Percentiles rank a stretch among this genome's conserved stretches.
These are phyloP conservation scores for Amia ocellicauda DNA, from an alignment of 2,113 vertebrate genomes.

Conservation along the genomic window DNA sequence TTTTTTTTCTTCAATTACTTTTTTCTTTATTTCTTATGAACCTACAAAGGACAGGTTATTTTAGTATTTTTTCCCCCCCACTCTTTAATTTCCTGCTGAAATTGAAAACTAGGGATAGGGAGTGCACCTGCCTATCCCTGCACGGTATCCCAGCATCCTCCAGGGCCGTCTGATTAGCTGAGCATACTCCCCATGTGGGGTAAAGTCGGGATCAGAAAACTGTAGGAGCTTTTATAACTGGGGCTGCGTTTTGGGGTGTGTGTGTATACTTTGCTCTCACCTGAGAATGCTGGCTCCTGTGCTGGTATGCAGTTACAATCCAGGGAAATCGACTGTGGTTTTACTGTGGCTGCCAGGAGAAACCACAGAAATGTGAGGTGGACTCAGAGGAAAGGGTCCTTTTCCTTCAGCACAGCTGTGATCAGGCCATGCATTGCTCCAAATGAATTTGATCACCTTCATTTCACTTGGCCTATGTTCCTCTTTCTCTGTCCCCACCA, in stretches of 20 bases:
- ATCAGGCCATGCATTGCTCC: neutral
- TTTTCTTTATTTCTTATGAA: too few relatives aligned
- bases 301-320: conserved; percentile 61
- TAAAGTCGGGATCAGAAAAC: too few relatives aligned
- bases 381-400: conserved; percentile 69
- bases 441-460: neutral
- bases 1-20: too few relatives aligned
- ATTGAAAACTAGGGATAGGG: too few relatives aligned
- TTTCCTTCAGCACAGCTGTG: neutral
- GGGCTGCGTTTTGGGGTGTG: neutral
- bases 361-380: conserved; percentile 91
- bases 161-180: too few relatives aligned
- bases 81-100: too few relatives aligned
- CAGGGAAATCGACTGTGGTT: conserved; percentile 69
- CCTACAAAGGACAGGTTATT: too few relatives aligned
- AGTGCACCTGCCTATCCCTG: too few relatives aligned
- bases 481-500: conserved; percentile 12
- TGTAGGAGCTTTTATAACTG: too few relatives aligned
- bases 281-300: conserved; percentile 47
- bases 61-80: too few relatives aligned
- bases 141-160: too few relatives aligned
- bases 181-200: too few relatives aligned
- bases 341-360: conserved; percentile 67
- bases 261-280: neutral
- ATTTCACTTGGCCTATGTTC: neutral